These are phyloP conservation scores for Anguilla obscura DNA, from an alignment of 2,797 vertebrate species.

Conservation along the genomic window DNA sequence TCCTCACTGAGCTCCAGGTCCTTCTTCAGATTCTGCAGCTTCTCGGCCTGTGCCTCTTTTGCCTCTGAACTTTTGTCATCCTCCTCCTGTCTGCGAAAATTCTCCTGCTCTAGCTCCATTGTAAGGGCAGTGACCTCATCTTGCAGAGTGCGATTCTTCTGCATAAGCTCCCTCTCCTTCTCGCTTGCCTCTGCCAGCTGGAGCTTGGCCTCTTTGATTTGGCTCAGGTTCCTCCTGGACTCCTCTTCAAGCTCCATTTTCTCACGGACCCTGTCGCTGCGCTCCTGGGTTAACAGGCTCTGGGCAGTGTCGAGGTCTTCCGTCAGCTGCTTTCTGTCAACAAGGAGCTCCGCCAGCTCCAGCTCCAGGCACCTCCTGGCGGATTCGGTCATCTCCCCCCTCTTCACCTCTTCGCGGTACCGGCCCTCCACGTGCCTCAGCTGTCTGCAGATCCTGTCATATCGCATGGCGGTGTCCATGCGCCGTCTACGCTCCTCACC, in stretches of 20 bases:
- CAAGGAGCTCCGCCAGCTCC: slow-evolving; percentile 63
- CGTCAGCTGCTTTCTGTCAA: slow-evolving; percentile 65
- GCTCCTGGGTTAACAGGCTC: slow-evolving; percentile 65
- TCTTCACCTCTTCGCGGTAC: slow-evolving; percentile 62
- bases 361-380: slow-evolving; percentile 60
- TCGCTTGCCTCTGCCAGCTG: slow-evolving; percentile 56
- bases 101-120: slow-evolving; percentile 64
- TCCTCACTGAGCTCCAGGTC: slow-evolving; percentile 71
- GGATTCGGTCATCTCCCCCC: slow-evolving; percentile 67
- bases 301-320: slow-evolving; percentile 68
- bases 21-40: slow-evolving; percentile 66
- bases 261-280: slow-evolving; percentile 66
- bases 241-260: slow-evolving; percentile 65
- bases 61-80: slow-evolving; percentile 67
- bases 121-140: slow-evolving; percentile 65
- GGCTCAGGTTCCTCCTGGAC: slow-evolving; percentile 49
- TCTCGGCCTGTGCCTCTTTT: slow-evolving; percentile 67
- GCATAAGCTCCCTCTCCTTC: slow-evolving; percentile 63
- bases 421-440: slow-evolving; percentile 66
- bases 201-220: slow-evolving; percentile 50
- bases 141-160: slow-evolving; percentile 65
- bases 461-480: slow-evolving; percentile 55
- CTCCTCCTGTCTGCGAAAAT: slow-evolving; percentile 58
- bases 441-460: slow-evolving; percentile 66
- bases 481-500: slow-evolving; percentile 72